These are phyloP conservation scores for Cosmorhoe ocellata DNA, from an alignment of 2,888 invertebrate genomes.

Conservation along the genomic window DNA sequence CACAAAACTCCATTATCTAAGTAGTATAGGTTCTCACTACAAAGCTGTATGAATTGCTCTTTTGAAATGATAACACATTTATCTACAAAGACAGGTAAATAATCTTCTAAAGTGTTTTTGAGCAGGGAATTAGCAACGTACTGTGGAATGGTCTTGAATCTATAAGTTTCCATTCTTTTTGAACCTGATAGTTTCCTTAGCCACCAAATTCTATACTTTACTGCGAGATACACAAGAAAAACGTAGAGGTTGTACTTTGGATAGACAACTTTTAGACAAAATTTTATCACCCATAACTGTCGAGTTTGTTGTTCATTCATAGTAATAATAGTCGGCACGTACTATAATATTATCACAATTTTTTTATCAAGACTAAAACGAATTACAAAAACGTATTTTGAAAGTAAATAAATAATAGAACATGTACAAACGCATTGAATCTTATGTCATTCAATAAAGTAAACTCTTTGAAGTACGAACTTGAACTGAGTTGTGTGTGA, in stretches of 20 bases:
- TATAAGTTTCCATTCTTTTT: constrained; percentile 54
- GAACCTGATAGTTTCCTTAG: constrained; percentile 38
- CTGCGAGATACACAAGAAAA: constrained; percentile 69
- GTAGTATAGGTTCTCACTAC: constrained; percentile 74
- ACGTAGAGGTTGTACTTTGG: constrained; percentile 72
- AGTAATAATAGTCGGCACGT: constrained; percentile 38
- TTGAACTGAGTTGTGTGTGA: too few species aligned
- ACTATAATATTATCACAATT: not conserved
- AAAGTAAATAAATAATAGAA: too few species aligned
- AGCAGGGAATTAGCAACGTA: constrained; percentile 49
- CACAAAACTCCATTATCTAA: constrained; percentile 71
- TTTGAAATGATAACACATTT: constrained; percentile 69
- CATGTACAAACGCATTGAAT: too few species aligned
- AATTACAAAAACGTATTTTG: not conserved
- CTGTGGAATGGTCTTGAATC: constrained; percentile 55
- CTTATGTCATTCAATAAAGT: too few species aligned
- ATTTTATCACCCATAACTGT: constrained; percentile 74
- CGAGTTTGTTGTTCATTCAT: constrained; percentile 61
- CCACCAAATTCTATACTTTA: constrained; percentile 66
- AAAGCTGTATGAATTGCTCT: constrained; percentile 65
- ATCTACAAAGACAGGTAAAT: constrained; percentile 53
- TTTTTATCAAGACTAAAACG: not conserved
- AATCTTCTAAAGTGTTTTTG: constrained; percentile 52
- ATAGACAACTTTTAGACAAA: constrained; percentile 72
- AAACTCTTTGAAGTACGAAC: too few species aligned